A percentile compares a stretch with the other conserved stretches of the same genome.
phyloP scores from a whole-genome alignment of 2,888 invertebrate genomes.

The Pseudanteris insignis region DNA sequence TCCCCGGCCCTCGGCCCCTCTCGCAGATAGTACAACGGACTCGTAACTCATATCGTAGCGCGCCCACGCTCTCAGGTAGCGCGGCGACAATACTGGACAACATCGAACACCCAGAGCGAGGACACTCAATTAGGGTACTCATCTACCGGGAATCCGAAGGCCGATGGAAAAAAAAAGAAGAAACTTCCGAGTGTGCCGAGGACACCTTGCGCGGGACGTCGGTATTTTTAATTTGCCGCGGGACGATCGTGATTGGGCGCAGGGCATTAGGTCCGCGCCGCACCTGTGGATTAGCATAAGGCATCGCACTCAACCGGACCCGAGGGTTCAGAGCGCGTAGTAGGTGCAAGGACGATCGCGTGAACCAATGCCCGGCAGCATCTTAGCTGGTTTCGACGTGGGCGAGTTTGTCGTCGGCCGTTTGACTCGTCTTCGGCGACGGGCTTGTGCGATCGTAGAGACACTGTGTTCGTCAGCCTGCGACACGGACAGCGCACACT shows the following conservation, averaged over 20 bases:
- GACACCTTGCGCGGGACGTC: conserved; percentile 31
- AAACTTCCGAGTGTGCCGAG: not conserved
- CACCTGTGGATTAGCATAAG: conserved; percentile 54
- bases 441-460: conserved; percentile 25
- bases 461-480: conserved; percentile 46
- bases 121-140: conserved; percentile 64
- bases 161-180: conserved; percentile 2
- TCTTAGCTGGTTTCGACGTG: conserved; percentile 25
- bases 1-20: conserved; percentile 50
- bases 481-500: conserved; percentile 45
- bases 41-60: conserved; percentile 65
- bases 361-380: conserved; percentile 22
- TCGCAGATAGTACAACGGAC: conserved; percentile 63
- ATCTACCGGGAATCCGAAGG: conserved; percentile 17
- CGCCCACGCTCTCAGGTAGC: conserved; percentile 65
- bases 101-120: conserved; percentile 66
- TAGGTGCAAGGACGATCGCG: conserved; percentile 43
- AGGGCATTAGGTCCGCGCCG: conserved; percentile 41
- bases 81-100: conserved; percentile 64
- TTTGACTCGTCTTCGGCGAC: conserved; percentile 29
- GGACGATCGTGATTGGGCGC: conserved; percentile 46
- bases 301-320: conserved; percentile 36
- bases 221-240: conserved; percentile 38
- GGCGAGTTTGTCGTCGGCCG: conserved; percentile 36
- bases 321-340: conserved; percentile 13